Percentiles rank a stretch among this genome's conserved stretches.
These are phyloP conservation scores for Drosophila ficusphila DNA, from an alignment of 1,140 invertebrate genomes.

Conservation along the genomic window DNA sequence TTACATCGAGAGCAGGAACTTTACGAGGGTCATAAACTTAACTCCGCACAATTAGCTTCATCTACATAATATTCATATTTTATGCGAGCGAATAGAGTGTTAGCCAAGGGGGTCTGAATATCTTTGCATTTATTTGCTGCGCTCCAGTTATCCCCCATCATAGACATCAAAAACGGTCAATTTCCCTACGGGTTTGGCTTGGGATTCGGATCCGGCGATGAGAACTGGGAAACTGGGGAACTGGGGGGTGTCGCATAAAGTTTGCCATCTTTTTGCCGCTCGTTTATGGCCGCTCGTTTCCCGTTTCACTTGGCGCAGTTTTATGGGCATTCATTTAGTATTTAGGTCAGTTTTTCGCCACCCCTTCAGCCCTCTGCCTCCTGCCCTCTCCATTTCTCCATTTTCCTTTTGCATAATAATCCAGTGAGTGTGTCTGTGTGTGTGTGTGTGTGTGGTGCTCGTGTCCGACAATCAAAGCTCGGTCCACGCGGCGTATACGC, in stretches of 20 bases:
- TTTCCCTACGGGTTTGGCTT: conserved; percentile 23
- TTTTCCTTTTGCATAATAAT: conserved; percentile 64
- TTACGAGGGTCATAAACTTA: conserved; percentile 42
- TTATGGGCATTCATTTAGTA: conserved; percentile 79
- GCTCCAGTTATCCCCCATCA: conserved; percentile 21
- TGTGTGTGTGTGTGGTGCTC: conserved; percentile 22
- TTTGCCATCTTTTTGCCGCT: conserved; percentile 39
- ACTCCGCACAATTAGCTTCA: conserved; percentile 47
- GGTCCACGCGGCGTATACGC: conserved; percentile 63
- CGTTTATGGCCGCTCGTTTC: conserved; percentile 44
- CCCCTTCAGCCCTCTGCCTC: not conserved
- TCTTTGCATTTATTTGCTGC: conserved; percentile 4
- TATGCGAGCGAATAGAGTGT: conserved; percentile 20
- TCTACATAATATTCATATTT: conserved; percentile 52
- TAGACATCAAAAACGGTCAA: conserved; percentile 54
- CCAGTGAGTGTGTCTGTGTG: conserved; percentile 5
- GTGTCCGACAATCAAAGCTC: conserved; percentile 29
- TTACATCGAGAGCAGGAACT: conserved; percentile 5
- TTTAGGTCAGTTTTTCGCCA: conserved; percentile 72
- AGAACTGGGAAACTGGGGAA: not conserved
- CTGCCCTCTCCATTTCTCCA: conserved; percentile 9
- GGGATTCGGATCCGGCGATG: not conserved
- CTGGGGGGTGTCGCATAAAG: conserved; percentile 21
- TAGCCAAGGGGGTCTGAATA: not conserved
- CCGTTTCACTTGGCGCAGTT: conserved; percentile 47